Base-by-base conservation (phyloP, 2,888 invertebrate genomes). In the Cerastis leucographa region DNA sequence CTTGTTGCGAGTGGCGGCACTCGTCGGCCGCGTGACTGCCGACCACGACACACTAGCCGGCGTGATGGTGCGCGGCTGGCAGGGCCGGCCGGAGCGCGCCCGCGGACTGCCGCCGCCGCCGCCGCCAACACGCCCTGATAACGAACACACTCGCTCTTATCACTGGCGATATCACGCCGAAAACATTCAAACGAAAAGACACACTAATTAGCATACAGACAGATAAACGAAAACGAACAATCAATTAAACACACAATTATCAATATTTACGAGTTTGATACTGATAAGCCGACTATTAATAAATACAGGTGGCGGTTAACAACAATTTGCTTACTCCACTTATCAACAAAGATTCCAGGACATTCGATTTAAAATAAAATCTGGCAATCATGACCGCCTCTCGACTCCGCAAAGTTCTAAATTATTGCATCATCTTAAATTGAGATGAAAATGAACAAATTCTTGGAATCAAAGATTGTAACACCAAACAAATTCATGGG, bases 101-200 rank as follows among this genome's bases (percentile, higher is more conserved):
- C 71, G 87, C 78, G 78, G 81, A 84, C 89, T 84, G 87, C 69
- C 80, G 76, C 71, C 72, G 71, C 77, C 80, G 51, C 44, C 73
- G 81, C 76, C 73, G n/a, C 74, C 62, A 25, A 40, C 78, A 19
- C 54, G 56, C 51, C 40, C 81, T 81, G 89, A 90, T 89, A 85
- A 87, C 80, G 19, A 68, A 69, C 78, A 65, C 71, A 64, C 61
- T 54, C 61, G 46, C 78, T 69, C 85, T 89, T 89, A 89, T 89
- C 89, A 74, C 65, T 69, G 7, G 68, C 62, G 77, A 84, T 87
- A 85, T 78, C 78, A 66, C 75, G 35, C 81, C 82, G 66, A 86
- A 85, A 86, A 86, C 67, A 71, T 79, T 77, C 76, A 78, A 83
- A 85, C 64, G 66, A 51, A 80, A 78, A 81, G 51, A 78, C 71